A percentile compares a stretch with the other conserved stretches of the same genome.
These are phyloP conservation scores for Thamnophis sirtalis DNA, from an alignment of 2,113 vertebrate genomes.

Conservation along the genomic window DNA sequence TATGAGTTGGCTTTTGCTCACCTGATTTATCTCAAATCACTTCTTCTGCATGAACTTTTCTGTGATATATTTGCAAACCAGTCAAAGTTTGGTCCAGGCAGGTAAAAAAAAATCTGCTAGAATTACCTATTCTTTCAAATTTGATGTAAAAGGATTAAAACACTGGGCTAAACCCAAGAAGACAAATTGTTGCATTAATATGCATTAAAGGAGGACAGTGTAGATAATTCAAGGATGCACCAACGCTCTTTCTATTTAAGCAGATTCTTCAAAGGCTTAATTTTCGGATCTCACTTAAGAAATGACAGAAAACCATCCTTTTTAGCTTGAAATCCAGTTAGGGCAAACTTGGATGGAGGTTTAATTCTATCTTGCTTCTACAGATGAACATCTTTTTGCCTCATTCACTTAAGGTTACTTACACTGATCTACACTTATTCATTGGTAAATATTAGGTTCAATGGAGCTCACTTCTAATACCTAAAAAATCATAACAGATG, in stretches of 20 bases:
- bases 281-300: not conserved
- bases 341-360: not conserved
- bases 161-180: not conserved
- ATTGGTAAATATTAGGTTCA: not conserved
- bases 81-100: not conserved
- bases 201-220: not conserved
- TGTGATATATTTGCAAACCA: not conserved
- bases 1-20: not conserved
- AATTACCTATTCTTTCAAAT: not conserved
- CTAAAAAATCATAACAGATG: not conserved
- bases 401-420: not conserved
- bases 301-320: not conserved
- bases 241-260: not conserved
- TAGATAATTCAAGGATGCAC: not conserved
- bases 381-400: not conserved
- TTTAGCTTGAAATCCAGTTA: not conserved
- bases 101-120: not conserved
- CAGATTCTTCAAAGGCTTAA: not conserved
- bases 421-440: not conserved
- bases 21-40: not conserved
- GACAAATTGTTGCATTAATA: not conserved
- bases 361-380: not conserved
- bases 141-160: not conserved
- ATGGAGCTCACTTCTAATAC: not conserved
- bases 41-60: not conserved